A percentile compares a stretch with the other conserved stretches of the same genome.
These are phyloP conservation scores for Dolichomitus sp. DNA, from an alignment of 2,888 invertebrate genomes.

Conservation along the genomic window DNA sequence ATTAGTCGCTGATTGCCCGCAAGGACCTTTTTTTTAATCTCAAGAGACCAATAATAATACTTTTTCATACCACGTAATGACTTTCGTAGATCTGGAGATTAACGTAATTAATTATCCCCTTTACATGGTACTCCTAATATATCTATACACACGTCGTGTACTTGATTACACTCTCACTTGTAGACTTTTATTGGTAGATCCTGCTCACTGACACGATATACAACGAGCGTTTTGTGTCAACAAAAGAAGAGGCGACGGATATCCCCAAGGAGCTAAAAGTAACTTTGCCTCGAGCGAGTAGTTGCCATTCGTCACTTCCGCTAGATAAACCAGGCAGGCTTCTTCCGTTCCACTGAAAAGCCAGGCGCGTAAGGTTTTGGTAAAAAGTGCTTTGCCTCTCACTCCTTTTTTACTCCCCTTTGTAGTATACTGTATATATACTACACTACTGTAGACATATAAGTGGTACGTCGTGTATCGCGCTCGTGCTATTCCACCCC, in stretches of 20 bases:
- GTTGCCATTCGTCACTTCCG: slow-evolving; percentile 81
- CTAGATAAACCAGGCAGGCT: slow-evolving; percentile 78
- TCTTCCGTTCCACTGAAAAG: slow-evolving; percentile 64
- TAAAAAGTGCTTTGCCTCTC: slow-evolving; percentile 77
- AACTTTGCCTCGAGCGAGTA: slow-evolving; percentile 67
- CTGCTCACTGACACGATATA: slow-evolving; percentile 9
- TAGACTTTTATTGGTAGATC: slow-evolving; percentile 43
- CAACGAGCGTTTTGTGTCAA: slow-evolving; percentile 49
- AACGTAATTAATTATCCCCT: slow-evolving; percentile 5
- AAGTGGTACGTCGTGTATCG: slow-evolving; percentile 31
- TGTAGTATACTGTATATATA: slow-evolving; percentile 20
- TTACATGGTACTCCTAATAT: not conserved
- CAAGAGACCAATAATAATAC: not conserved
- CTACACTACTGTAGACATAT: not conserved
- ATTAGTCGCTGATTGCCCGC: not conserved
- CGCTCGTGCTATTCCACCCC: slow-evolving; percentile 53
- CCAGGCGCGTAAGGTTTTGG: slow-evolving; percentile 51
- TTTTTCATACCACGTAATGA: not conserved
- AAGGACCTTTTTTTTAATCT: not conserved
- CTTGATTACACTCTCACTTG: slow-evolving; percentile 21
- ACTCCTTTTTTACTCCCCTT: slow-evolving; percentile 49
- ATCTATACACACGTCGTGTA: not conserved
- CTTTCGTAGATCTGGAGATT: not conserved
- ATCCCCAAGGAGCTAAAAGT: slow-evolving; percentile 63
- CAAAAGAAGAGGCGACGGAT: slow-evolving; percentile 31